Evolutionary conservation across 2,888 invertebrate genomes (phyloP).

Genomic region (Cantharis rustica): DNA sequence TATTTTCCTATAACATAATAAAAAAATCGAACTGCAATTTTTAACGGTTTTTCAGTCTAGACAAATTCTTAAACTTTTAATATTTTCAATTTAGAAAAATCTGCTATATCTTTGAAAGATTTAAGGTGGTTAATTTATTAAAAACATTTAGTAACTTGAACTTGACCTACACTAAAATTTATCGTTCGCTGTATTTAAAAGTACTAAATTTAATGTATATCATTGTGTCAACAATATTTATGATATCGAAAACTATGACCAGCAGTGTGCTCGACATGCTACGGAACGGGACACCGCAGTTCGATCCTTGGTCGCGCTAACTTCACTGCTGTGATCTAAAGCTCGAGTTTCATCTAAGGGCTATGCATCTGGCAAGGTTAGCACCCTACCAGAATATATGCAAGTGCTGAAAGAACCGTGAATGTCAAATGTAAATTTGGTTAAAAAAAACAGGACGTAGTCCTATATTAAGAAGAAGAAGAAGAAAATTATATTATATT

Average conservation of each 20-base stretch:
- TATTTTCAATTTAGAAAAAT: neutral
- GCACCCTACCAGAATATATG: no score
- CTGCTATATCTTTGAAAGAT: neutral
- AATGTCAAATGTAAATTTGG: no score
- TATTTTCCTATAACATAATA: neutral
- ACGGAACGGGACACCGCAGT: no score
- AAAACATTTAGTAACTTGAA: neutral
- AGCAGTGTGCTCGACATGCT: no score
- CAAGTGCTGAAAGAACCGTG: no score
- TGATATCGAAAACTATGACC: neutral
- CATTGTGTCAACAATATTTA: neutral
- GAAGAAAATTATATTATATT: no score
- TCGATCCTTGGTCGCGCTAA: no score
- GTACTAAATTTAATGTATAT: neutral
- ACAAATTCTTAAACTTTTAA: neutral
- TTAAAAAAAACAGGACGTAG: no score
- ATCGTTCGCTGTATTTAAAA: neutral
- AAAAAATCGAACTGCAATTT: neutral
- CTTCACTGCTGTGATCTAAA: no score
- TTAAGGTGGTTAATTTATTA: neutral
- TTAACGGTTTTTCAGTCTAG: neutral
- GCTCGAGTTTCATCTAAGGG: no score
- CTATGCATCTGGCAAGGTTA: no score
- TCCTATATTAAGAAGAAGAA: no score
- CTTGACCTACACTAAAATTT: neutral